Evolutionary conservation across 2,888 invertebrate genomes (phyloP), one percentile per base, ranked within the genome.

Genomic region (Scaptodrosophila latifasciaeformis): DNA sequence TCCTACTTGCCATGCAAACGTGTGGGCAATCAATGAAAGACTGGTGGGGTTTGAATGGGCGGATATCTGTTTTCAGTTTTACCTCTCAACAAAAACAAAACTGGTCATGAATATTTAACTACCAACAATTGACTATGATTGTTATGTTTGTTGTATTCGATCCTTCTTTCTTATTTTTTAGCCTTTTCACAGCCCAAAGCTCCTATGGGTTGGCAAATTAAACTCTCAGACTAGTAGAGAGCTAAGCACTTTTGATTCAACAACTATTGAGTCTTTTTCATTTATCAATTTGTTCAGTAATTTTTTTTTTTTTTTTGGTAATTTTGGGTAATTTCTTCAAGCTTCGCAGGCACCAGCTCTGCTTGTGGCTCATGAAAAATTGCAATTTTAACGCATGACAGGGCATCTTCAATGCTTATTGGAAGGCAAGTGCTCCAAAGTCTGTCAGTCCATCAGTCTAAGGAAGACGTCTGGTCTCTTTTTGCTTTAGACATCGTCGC

Each of bases 351-450:
- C 46, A 10, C 31, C 31, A 49, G 54, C 40, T 35, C 54, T 35
- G 40, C 60, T 62, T 57, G n/a, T 58, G 50, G 50, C 24, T 39
- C 46, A 35, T n/a, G 48, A 64, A 63, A 76, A 72, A 80, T 77
- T 77, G 67, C 80, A 80, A 75, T 80, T 75, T 80, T 77, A 72
- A 75, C 77, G 75, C 77, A 80, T 75, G 78, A 75, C 62, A 54
- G 55, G 62, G 63, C 80, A 70, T 61, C 77, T 61, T 80, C 74
- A 77, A 80, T 71, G 57, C 58, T 31, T 31, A 65, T 58, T 71
- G 43, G 40, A 49, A 52, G 61, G 61, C 56, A 67, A 51, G 62
- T 56, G 50, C 61, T 55, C 57, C 42, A 57, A 67, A 65, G 53
- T 63, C 27, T 34, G 9, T n/a, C 15, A 6, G n/a, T n/a, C n/a